Evolutionary conservation across 2,113 vertebrate species (phyloP), one percentile per base, ranked within the genome.

Genomic region (Actenoides hombroni): DNA sequence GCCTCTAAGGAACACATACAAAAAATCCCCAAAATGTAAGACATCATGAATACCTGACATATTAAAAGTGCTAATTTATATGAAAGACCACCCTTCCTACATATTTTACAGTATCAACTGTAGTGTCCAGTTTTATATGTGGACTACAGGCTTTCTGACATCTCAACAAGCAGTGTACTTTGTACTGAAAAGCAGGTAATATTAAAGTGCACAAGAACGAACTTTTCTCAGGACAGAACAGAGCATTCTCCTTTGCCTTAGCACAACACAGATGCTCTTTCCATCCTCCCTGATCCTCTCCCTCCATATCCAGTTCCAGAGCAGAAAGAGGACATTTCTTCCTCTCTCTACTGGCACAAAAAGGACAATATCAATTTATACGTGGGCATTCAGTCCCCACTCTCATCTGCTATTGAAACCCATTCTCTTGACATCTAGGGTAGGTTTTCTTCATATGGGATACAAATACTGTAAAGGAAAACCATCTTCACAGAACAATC

Each of bases 271-370:
- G 44, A n/a, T 25, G 25, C 11, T 57, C 23, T 33, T 40, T 29
- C 35, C 67, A 64, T 16, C 42, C 37, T 60, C 14, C 13, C 15
- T 82, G 44, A 29, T 89, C 65, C 13, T 70, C 33, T 88, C 28
- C 42, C 17, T 80, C 56, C 19, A 33, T 5, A 76, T 20, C 17
- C 35, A 60, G 33, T 17, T 18, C 29, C 23, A 71, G 23, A 84
- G 10, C 11, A 51, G 7, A 59, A 18, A 35, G 35, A 10, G 59
- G 70, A 29, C 10, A 12, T 59, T 63, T 78, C 17, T 18, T 82
- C 21, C 31, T 68, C 44, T 73, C 37, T 56, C 35, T 48, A 23
- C 0, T 6, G 14, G 25, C 65, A 88, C 0, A 0, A 0, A 53
- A 82, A 64, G 20, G n/a, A 18, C 46, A 51, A 4, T 16, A 16